Evolutionary conservation across 1,140 invertebrate species (phyloP), one percentile per base, ranked within the genome.

Genomic region (Melipona quadrifasciata): DNA sequence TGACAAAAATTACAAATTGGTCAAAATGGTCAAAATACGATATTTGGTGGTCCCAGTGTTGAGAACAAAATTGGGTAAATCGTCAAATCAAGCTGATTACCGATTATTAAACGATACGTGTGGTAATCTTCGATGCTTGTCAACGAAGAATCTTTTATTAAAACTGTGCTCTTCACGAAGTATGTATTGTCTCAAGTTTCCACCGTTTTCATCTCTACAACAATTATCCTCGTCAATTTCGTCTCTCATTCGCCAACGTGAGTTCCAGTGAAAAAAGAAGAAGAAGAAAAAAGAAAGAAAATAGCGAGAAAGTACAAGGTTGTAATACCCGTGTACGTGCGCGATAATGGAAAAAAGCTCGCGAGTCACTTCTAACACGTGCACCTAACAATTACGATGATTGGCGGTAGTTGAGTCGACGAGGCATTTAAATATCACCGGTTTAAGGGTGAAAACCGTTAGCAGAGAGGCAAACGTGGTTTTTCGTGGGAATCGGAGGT

Each of bases 391-490:
- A 87, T 87, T 77, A 87, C 51, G 72, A 71, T 85, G 83, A 87
- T 87, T 87, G 77, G 82, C 83, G 67, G 78, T 81, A 73, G 77
- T 61, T 24, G 47, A 61, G 27, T 5, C 74, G 61, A 67, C 78
- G 72, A 87, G 78, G 73, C 86, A 80, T 80, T 81, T 87, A 87
- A 87, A 87, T 87, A 85, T 87, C 86, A 87, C 53, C 17, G 76
- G 77, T 68, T 47, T 84, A 72, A 61, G 65, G 86, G 73, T 85
- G 84, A 71, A 85, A 77, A 80, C 58, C 3, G n/a, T 53, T 53
- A 47, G 27, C 53, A n/a, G 4, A 47, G 31, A 12, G 47, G 21
- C 47, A 53, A 39, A 11, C 14, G 21, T 31, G 21, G 21, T 80
- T 72, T 80, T 58, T 65, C 57, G 81, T 78, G 75, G 53, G 73